Base-by-base conservation (phyloP, 2,888 invertebrate species). In the Drosophila falleni region DNA sequence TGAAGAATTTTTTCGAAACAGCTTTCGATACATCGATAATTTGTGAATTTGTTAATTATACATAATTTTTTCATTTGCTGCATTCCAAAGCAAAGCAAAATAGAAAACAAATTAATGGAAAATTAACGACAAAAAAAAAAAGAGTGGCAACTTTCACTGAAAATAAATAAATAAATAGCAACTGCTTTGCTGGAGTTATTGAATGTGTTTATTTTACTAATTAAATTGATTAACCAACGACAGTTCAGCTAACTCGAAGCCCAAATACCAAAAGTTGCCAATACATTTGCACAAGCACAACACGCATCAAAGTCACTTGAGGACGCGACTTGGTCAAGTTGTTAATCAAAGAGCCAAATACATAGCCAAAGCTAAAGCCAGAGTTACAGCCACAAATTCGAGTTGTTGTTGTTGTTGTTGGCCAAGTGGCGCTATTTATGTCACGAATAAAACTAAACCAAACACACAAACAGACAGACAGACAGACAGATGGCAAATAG, bases 171-270 rank as follows among this genome's bases (percentile, higher is more conserved):
- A 64, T 53, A 56, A 66, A 70, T 78, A 74, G 61, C 60, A 77
- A 65, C 44, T 33, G 33, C 16, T 50, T 61, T 50, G 35, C 19
- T 53, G 15, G 9, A 51, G 42, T 29, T 44, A 37, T 9, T 61
- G 58, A 47, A 56, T 85, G 67, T 87, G 80, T 81, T 77, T 70
- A 78, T 67, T 70, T 75, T 64, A 71, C 70, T 73, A 88, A 89
- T 76, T 80, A 71, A 80, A 80, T 89, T 80, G 67, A 80, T 86
- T 78, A 87, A 70, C 80, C 59, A 74, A 55, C 69, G 26, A 46
- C 42, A 33, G 54, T 46, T 10, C 15, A 49, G 59, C 44, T 46
- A 47, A 41, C 29, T 19, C 33, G 31, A 19, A 4, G 35, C 19
- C 56, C 46, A 65, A 54, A 41, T 71, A 47, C 73, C 66, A 68